These are phyloP conservation scores for Rotaria magnacalcarata DNA, from an alignment of 2,888 invertebrate species.

Conservation along the genomic window DNA sequence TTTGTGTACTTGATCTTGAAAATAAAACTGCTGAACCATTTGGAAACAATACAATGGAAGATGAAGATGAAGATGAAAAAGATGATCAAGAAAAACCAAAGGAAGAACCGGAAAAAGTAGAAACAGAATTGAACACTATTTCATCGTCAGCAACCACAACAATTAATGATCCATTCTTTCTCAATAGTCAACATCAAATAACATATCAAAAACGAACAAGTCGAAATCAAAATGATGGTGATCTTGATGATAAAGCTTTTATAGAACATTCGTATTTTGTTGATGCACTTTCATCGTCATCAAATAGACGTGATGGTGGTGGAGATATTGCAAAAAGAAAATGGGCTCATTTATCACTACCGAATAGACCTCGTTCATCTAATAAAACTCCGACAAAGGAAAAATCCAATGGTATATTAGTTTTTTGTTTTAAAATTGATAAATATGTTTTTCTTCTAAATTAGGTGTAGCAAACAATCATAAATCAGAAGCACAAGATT, in stretches of 20 bases:
- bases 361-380: not conserved
- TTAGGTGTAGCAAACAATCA: not conserved
- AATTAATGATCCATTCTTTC: slow-evolving; percentile 21
- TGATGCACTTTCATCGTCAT: slow-evolving; percentile 13
- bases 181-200: slow-evolving; percentile 23
- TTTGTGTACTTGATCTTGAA: slow-evolving; percentile 16
- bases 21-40: slow-evolving; percentile 28
- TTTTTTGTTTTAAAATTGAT: not conserved
- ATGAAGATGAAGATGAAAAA: not conserved
- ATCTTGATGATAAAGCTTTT: not conserved
- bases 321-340: not conserved
- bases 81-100: not conserved
- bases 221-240: not conserved
- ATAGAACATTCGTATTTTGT: slow-evolving; percentile 21
- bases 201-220: slow-evolving; percentile 24
- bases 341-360: not conserved
- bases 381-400: not conserved
- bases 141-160: not conserved
- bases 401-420: not conserved
- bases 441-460: not conserved
- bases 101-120: not conserved
- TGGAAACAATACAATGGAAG: not conserved
- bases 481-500: not conserved
- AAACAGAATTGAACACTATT: not conserved
- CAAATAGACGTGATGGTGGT: not conserved